Evolutionary conservation across 2,888 invertebrate species (phyloP), one percentile per base, ranked within the genome.

Genomic region (Hirtodrosophila alboralis): DNA sequence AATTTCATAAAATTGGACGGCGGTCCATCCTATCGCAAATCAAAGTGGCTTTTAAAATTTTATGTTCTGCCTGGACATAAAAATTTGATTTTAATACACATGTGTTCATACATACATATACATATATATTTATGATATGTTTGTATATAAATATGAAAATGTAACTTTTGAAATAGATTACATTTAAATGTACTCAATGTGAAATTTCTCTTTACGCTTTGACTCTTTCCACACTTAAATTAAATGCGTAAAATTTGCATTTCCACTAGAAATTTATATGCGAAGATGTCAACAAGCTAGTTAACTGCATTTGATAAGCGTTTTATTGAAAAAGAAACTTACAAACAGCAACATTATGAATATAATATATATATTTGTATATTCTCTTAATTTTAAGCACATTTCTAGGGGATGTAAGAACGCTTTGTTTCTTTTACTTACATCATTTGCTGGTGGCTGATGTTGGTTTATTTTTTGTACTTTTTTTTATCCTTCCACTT

Each of bases 291-390:
- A 83, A 71, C 68, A 66, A 79, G 83, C 65, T 74, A 54, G 65
- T 74, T 74, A 79, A 68, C 78, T 81, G 79, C 83, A 68, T 74
- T 76, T 78, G 81, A 81, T 56, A 75, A 75, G 66, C 73, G 56
- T 45, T 54, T 74, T 68, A 51, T 38, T 34, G 36, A 27, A 75
- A 57, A 38, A 36, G 38, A 34, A 34, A 23, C 37, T 9, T 14
- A 2, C 26, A 6, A 18, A 14, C 30, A 34, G 26, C 3, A 10
- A 44, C 37, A 16, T 33, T 54, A 16, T 23, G 21, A 9, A 18
- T 38, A 43, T 26, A 21, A 38, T 34, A 56, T 44, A 40, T 37
- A 40, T 52, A 34, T 51, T 34, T 54, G 48, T 37, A 38, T 51
- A 40, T 28, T 58, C 51, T 60, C 65, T 80, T 63, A 54, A 59